Conservation (phyloP, 2,113 vertebrate genomes). For the Callorhinus ursinus region DNA sequence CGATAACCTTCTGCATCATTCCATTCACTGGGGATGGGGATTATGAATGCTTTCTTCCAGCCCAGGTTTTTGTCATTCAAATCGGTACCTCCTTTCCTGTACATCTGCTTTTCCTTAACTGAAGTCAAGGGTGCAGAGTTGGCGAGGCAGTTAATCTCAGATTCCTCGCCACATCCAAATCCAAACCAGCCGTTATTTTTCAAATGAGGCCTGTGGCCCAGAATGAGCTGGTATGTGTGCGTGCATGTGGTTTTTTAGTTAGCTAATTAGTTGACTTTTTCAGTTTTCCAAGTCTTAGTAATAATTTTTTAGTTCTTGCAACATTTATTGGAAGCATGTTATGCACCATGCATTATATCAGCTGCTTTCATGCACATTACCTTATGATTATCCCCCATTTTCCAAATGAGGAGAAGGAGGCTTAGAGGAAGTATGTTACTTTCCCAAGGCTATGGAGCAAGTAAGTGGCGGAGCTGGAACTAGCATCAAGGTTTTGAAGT, state of each 20-base stretch:
- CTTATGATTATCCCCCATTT: background rate
- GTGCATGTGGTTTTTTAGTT: background rate
- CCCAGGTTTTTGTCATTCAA: slow-evolving; percentile 57
- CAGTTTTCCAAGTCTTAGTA: slow-evolving; percentile 20
- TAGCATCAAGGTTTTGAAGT: background rate
- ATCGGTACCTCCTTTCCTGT: slow-evolving; percentile 38
- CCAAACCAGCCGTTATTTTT: slow-evolving; percentile 46
- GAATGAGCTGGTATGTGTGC: background rate
- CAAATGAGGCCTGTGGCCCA: background rate
- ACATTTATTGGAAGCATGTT: background rate
- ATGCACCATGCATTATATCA: background rate
- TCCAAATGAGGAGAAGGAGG: background rate
- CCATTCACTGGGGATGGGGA: background rate
- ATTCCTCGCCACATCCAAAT: slow-evolving; percentile 41
- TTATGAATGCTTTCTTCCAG: slow-evolving; percentile 40
- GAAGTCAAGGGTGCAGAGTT: slow-evolving; percentile 20
- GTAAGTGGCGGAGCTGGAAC: background rate
- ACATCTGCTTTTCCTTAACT: slow-evolving; percentile 69
- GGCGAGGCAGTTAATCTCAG: slow-evolving; percentile 21
- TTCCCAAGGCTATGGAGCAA: background rate
- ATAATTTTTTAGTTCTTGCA: background rate
- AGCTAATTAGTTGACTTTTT: slow-evolving; percentile 19
- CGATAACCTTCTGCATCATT: background rate
- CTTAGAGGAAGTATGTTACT: background rate
- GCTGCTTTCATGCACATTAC: background rate